phyloP scores from a whole-genome alignment of 2,113 vertebrate species.

The Mohoua ochrocephala region DNA sequence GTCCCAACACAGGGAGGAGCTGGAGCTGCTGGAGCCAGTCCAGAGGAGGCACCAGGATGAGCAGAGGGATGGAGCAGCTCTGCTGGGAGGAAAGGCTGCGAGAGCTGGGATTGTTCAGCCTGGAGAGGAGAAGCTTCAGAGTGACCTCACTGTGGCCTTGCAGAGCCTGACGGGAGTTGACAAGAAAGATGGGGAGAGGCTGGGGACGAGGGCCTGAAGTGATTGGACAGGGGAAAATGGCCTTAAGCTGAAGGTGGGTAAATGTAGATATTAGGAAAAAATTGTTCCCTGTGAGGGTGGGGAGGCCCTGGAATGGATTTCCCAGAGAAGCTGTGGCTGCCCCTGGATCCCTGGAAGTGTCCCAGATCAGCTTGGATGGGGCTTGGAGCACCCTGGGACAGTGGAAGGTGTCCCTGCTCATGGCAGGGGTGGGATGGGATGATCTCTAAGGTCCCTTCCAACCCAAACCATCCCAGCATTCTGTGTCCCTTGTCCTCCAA shows the following conservation, averaged over 20 bases:
- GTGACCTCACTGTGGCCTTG: fast-evolving
- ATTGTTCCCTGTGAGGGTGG: not conserved
- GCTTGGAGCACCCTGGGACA: fast-evolving
- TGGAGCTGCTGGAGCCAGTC: not conserved
- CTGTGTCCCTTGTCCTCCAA: not conserved
- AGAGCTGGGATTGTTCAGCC: fast-evolving
- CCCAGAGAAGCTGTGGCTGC: not conserved
- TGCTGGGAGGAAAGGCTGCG: not conserved
- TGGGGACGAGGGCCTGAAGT: fast-evolving
- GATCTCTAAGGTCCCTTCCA: not conserved
- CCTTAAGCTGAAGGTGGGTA: not conserved
- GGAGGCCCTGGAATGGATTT: not conserved
- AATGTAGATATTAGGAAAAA: not conserved
- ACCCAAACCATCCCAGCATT: not conserved
- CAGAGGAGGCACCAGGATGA: not conserved
- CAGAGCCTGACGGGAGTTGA: fast-evolving
- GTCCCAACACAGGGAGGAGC: not conserved
- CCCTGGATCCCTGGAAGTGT: not conserved
- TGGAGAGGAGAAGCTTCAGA: not conserved
- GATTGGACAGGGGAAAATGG: not conserved
- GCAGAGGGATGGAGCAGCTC: not conserved
- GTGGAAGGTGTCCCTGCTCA: not conserved
- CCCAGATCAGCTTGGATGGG: fast-evolving
- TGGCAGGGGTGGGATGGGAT: not conserved
- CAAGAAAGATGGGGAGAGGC: not conserved